Conservation (phyloP, 2,113 vertebrate genomes). For the Platichthys flesus region DNA sequence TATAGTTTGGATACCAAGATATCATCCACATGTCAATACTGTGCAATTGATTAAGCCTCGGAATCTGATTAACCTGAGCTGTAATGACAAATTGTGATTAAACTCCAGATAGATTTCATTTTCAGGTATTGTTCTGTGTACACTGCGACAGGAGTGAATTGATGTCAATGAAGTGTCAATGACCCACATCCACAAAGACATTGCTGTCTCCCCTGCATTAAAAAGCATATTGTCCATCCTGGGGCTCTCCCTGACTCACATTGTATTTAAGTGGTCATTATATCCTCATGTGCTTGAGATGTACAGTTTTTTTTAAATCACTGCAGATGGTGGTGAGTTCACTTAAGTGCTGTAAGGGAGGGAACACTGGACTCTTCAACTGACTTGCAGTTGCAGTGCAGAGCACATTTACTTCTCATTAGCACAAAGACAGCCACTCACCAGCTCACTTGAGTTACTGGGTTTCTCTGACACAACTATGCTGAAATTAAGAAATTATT, state of each 20-base stretch:
- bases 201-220: conserved; percentile 6
- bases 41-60: neutral
- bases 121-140: neutral
- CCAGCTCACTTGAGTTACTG: neutral
- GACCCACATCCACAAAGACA: neutral
- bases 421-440: neutral
- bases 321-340: conserved; percentile 7
- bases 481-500: conserved; percentile 5
- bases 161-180: neutral
- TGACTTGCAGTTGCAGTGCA: conserved; percentile 33
- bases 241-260: conserved; percentile 4
- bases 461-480: neutral
- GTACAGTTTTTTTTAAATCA: conserved; percentile 2
- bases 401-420: neutral
- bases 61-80: conserved; percentile 7
- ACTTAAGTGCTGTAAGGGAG: conserved; percentile 2
- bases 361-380: conserved; percentile 25
- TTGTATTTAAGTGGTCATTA: conserved; percentile 24
- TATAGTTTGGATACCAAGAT: conserved; percentile 8
- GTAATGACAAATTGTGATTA: conserved; percentile 14
- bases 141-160: neutral
- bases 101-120: conserved; percentile 12
- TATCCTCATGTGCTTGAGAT: conserved; percentile 5
- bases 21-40: conserved; percentile 19
- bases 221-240: conserved; percentile 23